phyloP scores from a whole-genome alignment of 2,888 invertebrate genomes.

The Rhingia rostrata region DNA sequence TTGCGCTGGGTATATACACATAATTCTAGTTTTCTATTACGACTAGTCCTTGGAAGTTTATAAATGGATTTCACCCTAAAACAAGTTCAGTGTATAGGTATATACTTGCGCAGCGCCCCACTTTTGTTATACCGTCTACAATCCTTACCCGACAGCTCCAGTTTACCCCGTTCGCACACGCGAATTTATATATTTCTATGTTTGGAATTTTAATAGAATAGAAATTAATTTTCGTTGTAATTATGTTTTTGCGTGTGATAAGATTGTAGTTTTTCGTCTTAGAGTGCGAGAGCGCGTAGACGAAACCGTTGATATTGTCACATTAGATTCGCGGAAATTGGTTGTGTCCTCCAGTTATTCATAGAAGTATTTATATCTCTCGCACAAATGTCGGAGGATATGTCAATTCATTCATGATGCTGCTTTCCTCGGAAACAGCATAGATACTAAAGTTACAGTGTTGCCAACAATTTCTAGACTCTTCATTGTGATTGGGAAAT shows the following conservation, averaged over 20 bases:
- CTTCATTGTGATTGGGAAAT: too few species aligned
- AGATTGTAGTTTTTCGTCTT: conserved; percentile 39
- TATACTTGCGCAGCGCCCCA: conserved; percentile 23
- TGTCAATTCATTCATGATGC: too few species aligned
- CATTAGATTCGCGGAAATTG: conserved; percentile 13
- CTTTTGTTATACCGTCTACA: conserved; percentile 8
- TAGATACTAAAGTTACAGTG: too few species aligned
- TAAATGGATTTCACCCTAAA: conserved; percentile 62
- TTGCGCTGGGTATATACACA: conserved; percentile 8
- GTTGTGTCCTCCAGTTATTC: neutral
- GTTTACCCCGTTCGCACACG: conserved; percentile 5
- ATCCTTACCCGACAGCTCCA: neutral
- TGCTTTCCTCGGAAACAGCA: too few species aligned
- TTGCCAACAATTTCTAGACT: too few species aligned
- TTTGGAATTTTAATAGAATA: conserved; percentile 43
- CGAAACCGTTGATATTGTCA: neutral
- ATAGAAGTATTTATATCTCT: neutral
- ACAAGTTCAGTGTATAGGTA: conserved; percentile 12
- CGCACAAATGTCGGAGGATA: neutral
- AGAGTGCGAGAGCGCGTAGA: neutral
- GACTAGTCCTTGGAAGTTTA: conserved; percentile 52
- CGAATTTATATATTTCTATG: conserved; percentile 34
- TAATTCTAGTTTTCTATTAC: conserved; percentile 2
- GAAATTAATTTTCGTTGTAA: conserved; percentile 51
- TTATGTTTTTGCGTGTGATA: conserved; percentile 46